Evolutionary conservation across 2,888 invertebrate species (phyloP), one percentile per base, ranked within the genome.

Genomic region (Drosophila nr. perissopoda): DNA sequence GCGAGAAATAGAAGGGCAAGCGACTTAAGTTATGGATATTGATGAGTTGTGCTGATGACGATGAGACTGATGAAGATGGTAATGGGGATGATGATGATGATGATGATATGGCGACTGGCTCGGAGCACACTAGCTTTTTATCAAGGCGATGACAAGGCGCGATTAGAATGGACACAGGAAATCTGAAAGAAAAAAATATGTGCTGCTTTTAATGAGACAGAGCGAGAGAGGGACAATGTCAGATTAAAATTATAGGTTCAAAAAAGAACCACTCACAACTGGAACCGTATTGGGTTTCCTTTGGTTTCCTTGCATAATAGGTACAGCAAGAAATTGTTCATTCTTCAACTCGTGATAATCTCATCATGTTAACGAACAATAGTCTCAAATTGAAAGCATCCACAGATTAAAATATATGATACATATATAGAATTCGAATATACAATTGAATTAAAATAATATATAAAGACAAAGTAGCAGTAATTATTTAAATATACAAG

Each of bases 21-120:
- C 53, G 58, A 52, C 57, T 75, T 73, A 77, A 81, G 79, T 81
- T 83, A 88, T 84, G 82, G 87, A 86, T 84, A 86, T 85, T 81
- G 74, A 54, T 67, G 57, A 29, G 57, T 27, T n/a, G 57, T 40
- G 16, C 25, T 10, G 57, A 57, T 29, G 57, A 36, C 34, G 54
- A 21, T 33, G 33, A 46, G 46, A 21, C 7, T 21, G 46, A 4
- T 29, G 52, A 21, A 11, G 27, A n/a, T 38, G 48, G n/a, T 31
- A 18, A 31, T 31, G 29, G 51, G n/a, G 38, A 51, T 48, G 36
- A 38, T 33, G 56, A 70, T 68, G 34, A 25, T 11, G 36, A 52
- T 49, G 48, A 67, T 68, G 48, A 80, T 76, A 68, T 76, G 75
- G 70, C 61, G 64, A 63, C 61, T 56, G 42, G 6, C 25, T 13